These are phyloP conservation scores for Halictus ligatus DNA, from an alignment of 2,888 invertebrate genomes.

Conservation along the genomic window DNA sequence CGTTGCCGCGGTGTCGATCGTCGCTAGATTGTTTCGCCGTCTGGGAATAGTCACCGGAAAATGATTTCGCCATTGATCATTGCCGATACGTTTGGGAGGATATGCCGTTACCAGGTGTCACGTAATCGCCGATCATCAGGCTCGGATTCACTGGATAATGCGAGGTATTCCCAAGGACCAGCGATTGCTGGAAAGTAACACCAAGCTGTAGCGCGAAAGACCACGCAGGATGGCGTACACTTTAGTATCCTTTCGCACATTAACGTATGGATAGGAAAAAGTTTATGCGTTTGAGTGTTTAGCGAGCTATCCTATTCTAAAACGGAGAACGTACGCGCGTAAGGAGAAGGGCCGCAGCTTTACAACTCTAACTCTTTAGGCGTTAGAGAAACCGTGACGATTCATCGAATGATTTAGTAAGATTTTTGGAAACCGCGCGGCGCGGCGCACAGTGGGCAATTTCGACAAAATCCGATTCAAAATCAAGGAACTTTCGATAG, in stretches of 20 bases:
- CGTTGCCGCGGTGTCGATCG: constrained; percentile 66
- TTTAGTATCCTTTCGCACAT: constrained; percentile 78
- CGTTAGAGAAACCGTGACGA: background rate
- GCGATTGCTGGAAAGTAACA: constrained; percentile 85
- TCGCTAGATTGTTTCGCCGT: constrained; percentile 74
- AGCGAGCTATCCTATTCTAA: constrained; percentile 61
- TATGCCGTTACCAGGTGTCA: constrained; percentile 86
- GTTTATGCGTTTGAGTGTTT: constrained; percentile 28
- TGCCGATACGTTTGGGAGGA: constrained; percentile 81
- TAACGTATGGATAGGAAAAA: constrained; percentile 8
- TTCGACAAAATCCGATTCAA: no score
- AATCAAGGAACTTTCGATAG: no score
- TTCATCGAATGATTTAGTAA: background rate
- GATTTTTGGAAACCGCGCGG: background rate
- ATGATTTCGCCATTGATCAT: constrained; percentile 80
- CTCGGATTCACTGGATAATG: constrained; percentile 89
- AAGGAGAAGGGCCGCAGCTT: background rate
- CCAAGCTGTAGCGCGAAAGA: constrained; percentile 83
- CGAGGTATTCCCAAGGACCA: constrained; percentile 87
- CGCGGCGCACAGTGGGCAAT: no score
- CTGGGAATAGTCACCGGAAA: constrained; percentile 73
- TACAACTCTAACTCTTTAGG: background rate
- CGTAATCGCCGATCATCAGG: constrained; percentile 92
- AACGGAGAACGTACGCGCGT: background rate
- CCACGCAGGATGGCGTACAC: constrained; percentile 78